These are phyloP conservation scores for Falco rusticolus DNA, from an alignment of 2,797 vertebrate genomes.

Conservation along the genomic window DNA sequence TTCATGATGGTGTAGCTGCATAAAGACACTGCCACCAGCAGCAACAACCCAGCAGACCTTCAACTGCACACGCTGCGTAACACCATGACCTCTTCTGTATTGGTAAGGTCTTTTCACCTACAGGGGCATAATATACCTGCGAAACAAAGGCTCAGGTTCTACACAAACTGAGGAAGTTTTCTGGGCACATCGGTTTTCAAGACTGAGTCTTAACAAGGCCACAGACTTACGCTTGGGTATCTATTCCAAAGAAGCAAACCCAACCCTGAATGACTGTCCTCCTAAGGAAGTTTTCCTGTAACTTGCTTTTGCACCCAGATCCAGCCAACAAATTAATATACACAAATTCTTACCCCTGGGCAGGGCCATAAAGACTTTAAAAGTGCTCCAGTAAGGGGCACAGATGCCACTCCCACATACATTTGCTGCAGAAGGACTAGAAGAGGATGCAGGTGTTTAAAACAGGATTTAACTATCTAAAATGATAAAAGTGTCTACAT, in stretches of 20 bases:
- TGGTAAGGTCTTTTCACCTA: not conserved
- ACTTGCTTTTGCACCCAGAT: not conserved
- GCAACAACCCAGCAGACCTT: not conserved
- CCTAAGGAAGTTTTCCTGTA: not conserved
- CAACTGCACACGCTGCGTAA: fast-evolving
- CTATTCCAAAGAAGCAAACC: not conserved
- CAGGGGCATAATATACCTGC: not conserved
- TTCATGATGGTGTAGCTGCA: not conserved
- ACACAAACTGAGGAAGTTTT: not conserved
- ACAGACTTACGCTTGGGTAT: not conserved
- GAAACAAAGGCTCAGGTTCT: not conserved
- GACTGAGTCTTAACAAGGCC: not conserved
- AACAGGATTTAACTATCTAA: not conserved
- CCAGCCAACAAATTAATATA: not conserved
- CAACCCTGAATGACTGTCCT: not conserved
- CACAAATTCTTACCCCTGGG: not conserved
- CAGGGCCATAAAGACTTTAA: not conserved
- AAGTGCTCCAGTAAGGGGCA: not conserved
- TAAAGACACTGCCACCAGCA: not conserved
- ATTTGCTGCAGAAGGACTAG: not conserved
- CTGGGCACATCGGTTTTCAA: not conserved
- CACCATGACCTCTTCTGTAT: not conserved
- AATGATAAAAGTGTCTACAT: not conserved
- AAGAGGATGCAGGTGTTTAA: not conserved
- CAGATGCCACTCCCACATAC: not conserved